Base-by-base conservation (phyloP, 1,140 invertebrate species). In the Spodoptera litura region DNA sequence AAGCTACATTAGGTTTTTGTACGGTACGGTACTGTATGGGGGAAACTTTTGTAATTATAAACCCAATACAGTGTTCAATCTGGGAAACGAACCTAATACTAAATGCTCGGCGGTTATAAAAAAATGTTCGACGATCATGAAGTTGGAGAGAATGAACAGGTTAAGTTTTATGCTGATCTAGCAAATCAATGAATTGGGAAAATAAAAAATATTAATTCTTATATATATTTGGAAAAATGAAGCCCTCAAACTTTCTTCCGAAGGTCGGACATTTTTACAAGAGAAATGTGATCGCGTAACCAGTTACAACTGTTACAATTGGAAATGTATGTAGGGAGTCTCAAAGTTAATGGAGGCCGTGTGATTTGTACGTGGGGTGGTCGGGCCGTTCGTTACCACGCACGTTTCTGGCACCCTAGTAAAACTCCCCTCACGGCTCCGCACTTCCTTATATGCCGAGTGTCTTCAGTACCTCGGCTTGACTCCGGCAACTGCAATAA, bases 291-390 rank as follows among this genome's bases (percentile, higher is more conserved):
- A 27, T 70, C 20, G 66, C 49, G 3, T 15, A n/a, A 66, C 62
- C 38, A 52, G 49, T 27, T 61, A 25, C 27, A 56, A 56, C 27
- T 56, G 27, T n/a, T 56, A 56, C 31, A 49, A 74, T 74, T 61
- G 71, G 71, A 51, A 74, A 61, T 51, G 71, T 59, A 61, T 51
- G 71, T 74, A 51, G 56, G 71, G 25, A 74, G 71, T 74, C 71
- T 61, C 56, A 74, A 74, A 74, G 71, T 74, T 74, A 74, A 74
- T 61, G 61, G 66, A 52, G 66, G 51, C 56, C 38, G 71, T 55
- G 56, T 74, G 71, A 74, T 74, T 74, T 74, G 71, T 74, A 59
- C 55, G 56, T 51, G 56, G 71, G 71, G 55, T 74, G 71, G 56
- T 8, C 12, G 20, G 58, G 56, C 53, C n/a, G 66, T 25, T 25